A percentile compares a stretch with the other conserved stretches of the same genome.
These are phyloP conservation scores for Pygoscelis antarcticus DNA, from an alignment of 2,113 vertebrate species.

Conservation along the genomic window DNA sequence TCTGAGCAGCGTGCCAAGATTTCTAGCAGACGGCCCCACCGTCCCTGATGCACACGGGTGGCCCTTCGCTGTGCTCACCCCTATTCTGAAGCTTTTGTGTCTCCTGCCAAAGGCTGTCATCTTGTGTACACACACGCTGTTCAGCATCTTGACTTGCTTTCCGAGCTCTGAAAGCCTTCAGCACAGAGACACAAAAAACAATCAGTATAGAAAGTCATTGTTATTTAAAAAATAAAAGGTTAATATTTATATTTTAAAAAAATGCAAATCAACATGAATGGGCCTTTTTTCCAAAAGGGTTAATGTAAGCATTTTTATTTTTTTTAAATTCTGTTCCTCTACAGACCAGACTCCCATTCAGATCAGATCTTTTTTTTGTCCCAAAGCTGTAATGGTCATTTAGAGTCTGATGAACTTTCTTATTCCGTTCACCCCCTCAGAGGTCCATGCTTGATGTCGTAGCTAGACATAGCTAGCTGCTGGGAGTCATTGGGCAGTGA, in stretches of 20 bases:
- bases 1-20: background rate
- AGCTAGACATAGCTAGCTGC: rapidly evolving
- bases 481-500: background rate
- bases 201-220: background rate
- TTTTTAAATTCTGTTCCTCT: background rate
- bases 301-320: background rate
- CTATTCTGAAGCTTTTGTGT: background rate
- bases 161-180: background rate
- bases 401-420: background rate
- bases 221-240: background rate
- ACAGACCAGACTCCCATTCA: background rate
- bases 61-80: background rate
- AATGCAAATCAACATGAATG: background rate
- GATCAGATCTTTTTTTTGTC: background rate
- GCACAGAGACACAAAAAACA: background rate
- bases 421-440: rapidly evolving
- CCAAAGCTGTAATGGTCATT: background rate
- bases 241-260: background rate
- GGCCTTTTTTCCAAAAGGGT: background rate
- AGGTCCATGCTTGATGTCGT: rapidly evolving
- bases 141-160: slow-evolving; percentile 18
- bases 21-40: background rate
- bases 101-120: slow-evolving; percentile 22
- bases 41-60: background rate
- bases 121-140: background rate